Percentiles rank a stretch among this genome's conserved stretches.
phyloP scores from a whole-genome alignment of 2,113 vertebrate species.

The Microcebus ravelobensis region DNA sequence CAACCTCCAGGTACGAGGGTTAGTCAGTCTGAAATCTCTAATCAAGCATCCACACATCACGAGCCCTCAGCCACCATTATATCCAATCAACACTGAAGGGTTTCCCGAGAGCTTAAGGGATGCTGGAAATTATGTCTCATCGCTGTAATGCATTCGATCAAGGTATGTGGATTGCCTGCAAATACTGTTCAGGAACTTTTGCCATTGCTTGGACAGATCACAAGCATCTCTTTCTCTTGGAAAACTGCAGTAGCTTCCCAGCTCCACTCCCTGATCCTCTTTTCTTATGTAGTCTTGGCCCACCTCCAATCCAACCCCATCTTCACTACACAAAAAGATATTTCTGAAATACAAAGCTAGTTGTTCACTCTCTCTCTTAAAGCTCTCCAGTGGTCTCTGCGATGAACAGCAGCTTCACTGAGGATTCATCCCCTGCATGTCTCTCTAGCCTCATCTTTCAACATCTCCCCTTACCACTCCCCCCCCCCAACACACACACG shows the following conservation, averaged over 20 bases:
- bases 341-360: background rate
- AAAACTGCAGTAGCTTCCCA: background rate
- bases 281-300: background rate
- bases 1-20: background rate
- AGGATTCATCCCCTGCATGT: background rate
- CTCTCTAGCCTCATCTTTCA: background rate
- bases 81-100: background rate
- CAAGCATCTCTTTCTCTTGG: background rate
- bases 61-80: background rate
- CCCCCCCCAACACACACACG: background rate
- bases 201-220: background rate
- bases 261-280: background rate
- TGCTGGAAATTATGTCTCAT: slow-evolving; percentile 1
- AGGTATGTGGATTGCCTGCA: background rate
- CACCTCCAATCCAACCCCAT: background rate
- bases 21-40: slow-evolving; percentile 51
- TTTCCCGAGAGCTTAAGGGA: background rate
- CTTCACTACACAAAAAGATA: background rate
- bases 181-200: background rate
- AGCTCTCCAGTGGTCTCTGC: background rate
- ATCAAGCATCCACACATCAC: background rate
- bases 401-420: background rate
- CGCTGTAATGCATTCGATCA: background rate
- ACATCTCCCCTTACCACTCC: no score
- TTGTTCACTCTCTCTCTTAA: background rate